phyloP scores from a whole-genome alignment of 2,888 invertebrate genomes.

The Lasioglossum pauxillum region DNA sequence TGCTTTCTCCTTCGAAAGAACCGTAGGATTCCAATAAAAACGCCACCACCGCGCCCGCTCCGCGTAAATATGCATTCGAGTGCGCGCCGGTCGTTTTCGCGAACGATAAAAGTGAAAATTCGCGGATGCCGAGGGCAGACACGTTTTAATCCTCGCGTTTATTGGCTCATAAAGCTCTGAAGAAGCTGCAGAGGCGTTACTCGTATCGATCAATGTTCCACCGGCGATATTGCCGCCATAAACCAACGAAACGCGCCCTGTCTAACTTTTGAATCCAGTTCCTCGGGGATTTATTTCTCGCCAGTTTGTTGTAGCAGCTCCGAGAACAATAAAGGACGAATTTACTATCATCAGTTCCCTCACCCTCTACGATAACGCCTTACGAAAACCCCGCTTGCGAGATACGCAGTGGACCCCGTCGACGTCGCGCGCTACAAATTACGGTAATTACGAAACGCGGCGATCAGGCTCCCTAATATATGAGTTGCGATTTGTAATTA shows the following conservation, averaged over 20 bases:
- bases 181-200: slow-evolving; percentile 18
- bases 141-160: slow-evolving; percentile 53
- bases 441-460: slow-evolving; percentile 36
- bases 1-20: not conserved
- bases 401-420: not conserved
- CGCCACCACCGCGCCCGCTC: no score
- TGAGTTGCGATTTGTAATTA: slow-evolving; percentile 46
- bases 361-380: not conserved
- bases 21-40: not conserved
- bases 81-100: not conserved
- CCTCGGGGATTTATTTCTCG: slow-evolving; percentile 32
- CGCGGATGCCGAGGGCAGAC: not conserved
- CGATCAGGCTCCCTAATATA: slow-evolving; percentile 21
- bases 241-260: slow-evolving; percentile 41
- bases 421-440: slow-evolving; percentile 23
- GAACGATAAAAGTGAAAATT: slow-evolving; percentile 4
- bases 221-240: slow-evolving; percentile 53
- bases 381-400: not conserved
- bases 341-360: not conserved
- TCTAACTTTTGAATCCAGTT: slow-evolving; percentile 44
- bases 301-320: not conserved
- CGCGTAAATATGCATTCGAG: slow-evolving; percentile 5
- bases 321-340: not conserved
- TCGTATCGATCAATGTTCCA: slow-evolving; percentile 45
- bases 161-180: slow-evolving; percentile 50